Evolutionary conservation across 2,113 vertebrate species (phyloP), one percentile per base, ranked within the genome.

Genomic region (Seriola dumerili): DNA sequence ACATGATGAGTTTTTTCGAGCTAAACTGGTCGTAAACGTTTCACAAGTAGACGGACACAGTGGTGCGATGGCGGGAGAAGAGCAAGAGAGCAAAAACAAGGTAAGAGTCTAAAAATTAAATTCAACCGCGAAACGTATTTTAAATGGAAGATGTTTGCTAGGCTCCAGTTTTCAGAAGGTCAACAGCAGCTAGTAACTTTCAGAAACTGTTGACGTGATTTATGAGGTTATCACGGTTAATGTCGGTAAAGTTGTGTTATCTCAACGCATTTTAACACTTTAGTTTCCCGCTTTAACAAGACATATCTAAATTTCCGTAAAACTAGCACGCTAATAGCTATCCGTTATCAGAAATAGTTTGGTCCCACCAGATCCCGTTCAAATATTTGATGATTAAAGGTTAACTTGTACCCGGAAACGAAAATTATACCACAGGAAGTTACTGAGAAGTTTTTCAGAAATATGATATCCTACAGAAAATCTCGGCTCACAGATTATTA

Each of bases 21-120:
- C 4, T 38, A 69, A 48, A 42, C 3, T 58, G 0, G 0, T 1
- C 0, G 1, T 21, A 4, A 14, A 13, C 4, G 1, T 42, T 0
- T 0, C 17, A 38, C 1, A 42, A 40, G 4, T 0, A 52, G 5
- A 25, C 0, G 21, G 1, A 40, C 3, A 1, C 14, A 0, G 19
- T 0, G n/a, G 3, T 0, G 5, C 2, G 2, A 93, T 94, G 93
- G 13, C 78, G 1, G 81, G 16, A 25, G 87, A 88, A 61, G 84
- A 83, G 2, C 65, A 82, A 52, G 61, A 67, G 7, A 61, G 0
- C 19, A 29, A 44, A 16, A 48, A 52, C 13, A 90, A 92, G 83
- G 93, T 92, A 0, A 62, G 74, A 1, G 3, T 0, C 3, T 1
- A 1, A 19, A 1, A 19, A n/a, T 7, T n/a, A 7, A 58, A 16